A percentile compares a stretch with the other conserved stretches of the same genome.
These are phyloP conservation scores for Anoura caudifer DNA, from an alignment of 2,113 vertebrate species.

Conservation along the genomic window DNA sequence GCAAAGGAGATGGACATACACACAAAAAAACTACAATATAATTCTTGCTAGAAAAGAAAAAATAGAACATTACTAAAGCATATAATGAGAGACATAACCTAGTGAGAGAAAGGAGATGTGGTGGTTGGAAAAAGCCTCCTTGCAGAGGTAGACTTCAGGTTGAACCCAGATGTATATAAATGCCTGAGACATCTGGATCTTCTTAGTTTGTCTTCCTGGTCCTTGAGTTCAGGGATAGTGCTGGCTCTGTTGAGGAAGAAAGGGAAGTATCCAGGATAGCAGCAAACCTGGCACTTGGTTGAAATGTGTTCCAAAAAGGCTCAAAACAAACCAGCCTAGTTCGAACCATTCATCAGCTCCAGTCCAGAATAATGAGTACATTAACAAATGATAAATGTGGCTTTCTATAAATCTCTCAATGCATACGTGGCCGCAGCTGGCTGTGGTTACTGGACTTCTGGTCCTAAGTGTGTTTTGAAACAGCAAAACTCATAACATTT, in stretches of 20 bases:
- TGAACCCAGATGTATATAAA: neutral
- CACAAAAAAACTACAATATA: neutral
- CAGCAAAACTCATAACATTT: neutral
- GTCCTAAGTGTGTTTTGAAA: neutral
- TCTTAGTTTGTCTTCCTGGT: neutral
- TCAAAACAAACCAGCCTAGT: neutral
- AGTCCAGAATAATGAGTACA: neutral
- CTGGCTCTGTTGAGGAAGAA: neutral
- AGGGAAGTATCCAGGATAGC: slow-evolving; percentile 1
- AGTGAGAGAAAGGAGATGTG: neutral
- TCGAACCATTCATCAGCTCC: slow-evolving; percentile 27
- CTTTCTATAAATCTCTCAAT: slow-evolving; percentile 26
- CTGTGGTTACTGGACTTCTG: neutral
- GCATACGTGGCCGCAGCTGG: neutral
- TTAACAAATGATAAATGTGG: neutral
- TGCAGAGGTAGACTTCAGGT: neutral
- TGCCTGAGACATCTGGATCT: neutral
- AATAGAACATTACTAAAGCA: neutral
- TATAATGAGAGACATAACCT: neutral
- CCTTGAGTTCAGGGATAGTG: neutral
- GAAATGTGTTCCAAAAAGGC: neutral
- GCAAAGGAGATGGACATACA: neutral
- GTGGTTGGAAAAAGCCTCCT: neutral
- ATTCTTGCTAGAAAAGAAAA: neutral
- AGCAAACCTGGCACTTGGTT: neutral